Conservation (phyloP, 2,888 invertebrate genomes). For the Sacculina carcini region DNA sequence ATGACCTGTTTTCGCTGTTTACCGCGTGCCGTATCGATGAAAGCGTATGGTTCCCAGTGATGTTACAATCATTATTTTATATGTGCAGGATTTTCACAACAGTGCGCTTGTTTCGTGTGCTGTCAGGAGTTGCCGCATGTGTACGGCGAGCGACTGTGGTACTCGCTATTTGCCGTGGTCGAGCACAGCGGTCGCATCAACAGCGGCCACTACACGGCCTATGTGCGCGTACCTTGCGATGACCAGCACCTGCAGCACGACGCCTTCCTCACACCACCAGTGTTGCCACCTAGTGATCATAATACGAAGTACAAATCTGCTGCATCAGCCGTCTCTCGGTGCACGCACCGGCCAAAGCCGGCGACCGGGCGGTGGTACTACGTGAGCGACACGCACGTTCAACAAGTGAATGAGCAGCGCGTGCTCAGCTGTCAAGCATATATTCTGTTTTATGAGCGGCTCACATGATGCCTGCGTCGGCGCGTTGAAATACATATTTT, state of each 20-base stretch:
- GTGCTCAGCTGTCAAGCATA: slow-evolving; percentile 76
- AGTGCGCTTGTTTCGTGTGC: no score
- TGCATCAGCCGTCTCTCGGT: no score
- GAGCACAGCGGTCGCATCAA: slow-evolving; percentile 77
- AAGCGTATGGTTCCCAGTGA: no score
- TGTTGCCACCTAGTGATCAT: no score
- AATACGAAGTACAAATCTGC: no score
- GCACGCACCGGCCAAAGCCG: slow-evolving; percentile 7
- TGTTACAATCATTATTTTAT: no score
- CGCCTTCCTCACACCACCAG: neutral
- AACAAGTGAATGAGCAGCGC: slow-evolving; percentile 37
- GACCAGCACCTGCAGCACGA: slow-evolving; percentile 8
- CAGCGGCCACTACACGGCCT: slow-evolving; percentile 78
- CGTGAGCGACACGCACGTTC: slow-evolving; percentile 68
- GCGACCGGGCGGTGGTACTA: slow-evolving; percentile 62
- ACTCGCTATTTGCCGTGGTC: slow-evolving; percentile 79
- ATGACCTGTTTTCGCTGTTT: no score
- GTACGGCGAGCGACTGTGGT: slow-evolving; percentile 27
- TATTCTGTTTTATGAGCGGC: slow-evolving; percentile 81
- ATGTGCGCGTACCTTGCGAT: slow-evolving; percentile 43
- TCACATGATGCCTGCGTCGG: no score
- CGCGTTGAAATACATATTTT: no score
- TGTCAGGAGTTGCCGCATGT: slow-evolving; percentile 9
- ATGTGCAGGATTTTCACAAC: no score
- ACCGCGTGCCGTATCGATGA: no score